Evolutionary conservation across 2,888 invertebrate species (phyloP).

Genomic region (Rhamnusium bicolor): DNA sequence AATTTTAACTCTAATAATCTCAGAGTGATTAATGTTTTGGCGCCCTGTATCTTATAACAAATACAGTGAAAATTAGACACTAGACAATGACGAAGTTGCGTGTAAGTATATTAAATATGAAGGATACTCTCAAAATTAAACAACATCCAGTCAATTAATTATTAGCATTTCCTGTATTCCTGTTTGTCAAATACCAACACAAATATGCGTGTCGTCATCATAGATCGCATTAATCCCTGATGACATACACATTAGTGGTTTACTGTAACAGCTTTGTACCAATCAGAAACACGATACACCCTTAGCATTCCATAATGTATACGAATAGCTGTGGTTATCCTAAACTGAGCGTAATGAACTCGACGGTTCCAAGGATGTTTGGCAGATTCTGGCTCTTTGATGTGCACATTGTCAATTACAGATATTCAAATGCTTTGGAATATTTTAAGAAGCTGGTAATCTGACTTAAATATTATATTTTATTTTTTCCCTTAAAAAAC

Average conservation of each 20-base stretch:
- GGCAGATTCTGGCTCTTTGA: not conserved
- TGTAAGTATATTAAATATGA: not conserved
- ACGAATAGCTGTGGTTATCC: slow-evolving; percentile 15
- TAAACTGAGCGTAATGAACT: not conserved
- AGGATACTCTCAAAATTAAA: not conserved
- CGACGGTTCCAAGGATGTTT: not conserved
- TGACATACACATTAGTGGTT: slow-evolving; percentile 26
- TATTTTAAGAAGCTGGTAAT: no score
- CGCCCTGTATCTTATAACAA: no score
- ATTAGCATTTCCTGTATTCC: slow-evolving; percentile 4
- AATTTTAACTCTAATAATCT: no score
- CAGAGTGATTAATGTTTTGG: no score
- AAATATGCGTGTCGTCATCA: slow-evolving; percentile 19
- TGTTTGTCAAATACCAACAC: slow-evolving; percentile 22
- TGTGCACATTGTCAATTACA: not conserved
- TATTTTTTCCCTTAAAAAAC: no score
- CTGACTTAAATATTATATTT: no score
- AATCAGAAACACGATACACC: slow-evolving; percentile 20
- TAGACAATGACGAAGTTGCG: not conserved
- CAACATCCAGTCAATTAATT: slow-evolving; percentile 2
- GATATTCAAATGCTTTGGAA: not conserved
- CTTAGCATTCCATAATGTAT: slow-evolving; percentile 18
- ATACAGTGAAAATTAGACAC: not conserved
- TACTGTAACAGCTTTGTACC: slow-evolving; percentile 25
- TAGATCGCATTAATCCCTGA: slow-evolving; percentile 20